These are phyloP conservation scores for Sarcophaga peregrina DNA, from an alignment of 1,140 invertebrate genomes.

Conservation along the genomic window DNA sequence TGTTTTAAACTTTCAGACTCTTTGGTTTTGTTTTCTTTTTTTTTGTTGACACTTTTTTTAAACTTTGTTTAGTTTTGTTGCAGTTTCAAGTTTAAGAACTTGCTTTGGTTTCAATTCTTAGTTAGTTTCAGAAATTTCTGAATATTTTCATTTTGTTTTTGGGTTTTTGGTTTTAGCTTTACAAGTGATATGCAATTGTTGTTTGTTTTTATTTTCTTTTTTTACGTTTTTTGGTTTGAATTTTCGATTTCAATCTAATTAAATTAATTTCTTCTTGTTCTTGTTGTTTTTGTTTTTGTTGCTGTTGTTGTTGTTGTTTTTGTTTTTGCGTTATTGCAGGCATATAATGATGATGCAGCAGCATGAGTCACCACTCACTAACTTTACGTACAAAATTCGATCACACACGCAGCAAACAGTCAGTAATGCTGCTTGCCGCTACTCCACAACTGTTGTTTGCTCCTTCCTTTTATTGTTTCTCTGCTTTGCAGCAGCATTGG, in stretches of 20 bases:
- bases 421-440: background rate
- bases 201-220: constrained; percentile 30
- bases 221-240: constrained; percentile 38
- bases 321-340: constrained; percentile 23
- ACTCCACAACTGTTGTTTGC: background rate
- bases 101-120: constrained; percentile 22
- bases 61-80: constrained; percentile 21
- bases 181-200: background rate
- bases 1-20: constrained; percentile 22
- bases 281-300: background rate
- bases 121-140: background rate
- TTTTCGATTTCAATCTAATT: constrained; percentile 37
- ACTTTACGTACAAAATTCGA: background rate
- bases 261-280: background rate
- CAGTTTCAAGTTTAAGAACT: background rate
- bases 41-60: constrained; percentile 26
- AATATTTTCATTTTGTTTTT: constrained; percentile 32
- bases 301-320: too few species aligned
- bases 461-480: too few species aligned
- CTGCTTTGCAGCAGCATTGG: too few species aligned
- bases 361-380: constrained; percentile 24
- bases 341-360: constrained; percentile 29
- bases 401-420: background rate
- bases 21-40: constrained; percentile 20
- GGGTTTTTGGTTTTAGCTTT: background rate